Evolutionary conservation across 2,113 vertebrate genomes (phyloP).

Genomic region (Lepisosteus oculatus): DNA sequence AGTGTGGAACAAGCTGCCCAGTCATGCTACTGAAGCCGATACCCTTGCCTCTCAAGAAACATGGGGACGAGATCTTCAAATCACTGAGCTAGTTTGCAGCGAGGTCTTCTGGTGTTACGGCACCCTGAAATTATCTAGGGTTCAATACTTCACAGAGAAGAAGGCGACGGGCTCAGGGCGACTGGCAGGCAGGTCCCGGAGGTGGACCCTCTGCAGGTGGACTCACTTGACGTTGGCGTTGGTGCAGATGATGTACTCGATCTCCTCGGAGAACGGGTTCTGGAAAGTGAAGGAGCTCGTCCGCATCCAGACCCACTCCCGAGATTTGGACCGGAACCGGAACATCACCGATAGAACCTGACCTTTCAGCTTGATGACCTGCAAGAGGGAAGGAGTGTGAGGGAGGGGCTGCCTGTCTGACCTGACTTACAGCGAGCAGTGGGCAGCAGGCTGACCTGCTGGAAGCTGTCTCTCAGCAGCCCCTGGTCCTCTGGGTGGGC

Average conservation of each 20-base stretch:
- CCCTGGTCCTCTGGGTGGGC: constrained; percentile 92
- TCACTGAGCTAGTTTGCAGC: too few relatives aligned
- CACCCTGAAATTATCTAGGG: too few relatives aligned
- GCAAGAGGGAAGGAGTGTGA: background rate
- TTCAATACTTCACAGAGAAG: too few relatives aligned
- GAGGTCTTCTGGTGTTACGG: too few relatives aligned
- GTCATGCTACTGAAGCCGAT: too few relatives aligned
- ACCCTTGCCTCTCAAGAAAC: too few relatives aligned
- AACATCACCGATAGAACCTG: constrained; percentile 98
- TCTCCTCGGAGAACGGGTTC: constrained; percentile 97
- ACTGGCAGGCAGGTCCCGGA: too few relatives aligned
- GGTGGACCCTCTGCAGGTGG: background rate
- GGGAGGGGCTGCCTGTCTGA: background rate
- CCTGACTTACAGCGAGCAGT: too few relatives aligned
- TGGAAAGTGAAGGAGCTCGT: constrained; percentile 98
- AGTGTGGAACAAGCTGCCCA: too few relatives aligned
- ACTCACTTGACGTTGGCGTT: constrained; percentile 96
- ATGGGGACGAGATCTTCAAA: too few relatives aligned
- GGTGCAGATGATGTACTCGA: constrained; percentile 98
- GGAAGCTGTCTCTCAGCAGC: constrained; percentile 89
- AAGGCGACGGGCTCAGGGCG: too few relatives aligned
- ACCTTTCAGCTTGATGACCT: constrained; percentile 96
- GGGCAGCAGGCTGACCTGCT: constrained; percentile 70
- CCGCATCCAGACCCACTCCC: constrained; percentile 94
- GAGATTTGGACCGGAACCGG: constrained; percentile 85